These are phyloP conservation scores for Collichthys lucidus DNA, from an alignment of 2,113 vertebrate genomes.

Conservation along the genomic window DNA sequence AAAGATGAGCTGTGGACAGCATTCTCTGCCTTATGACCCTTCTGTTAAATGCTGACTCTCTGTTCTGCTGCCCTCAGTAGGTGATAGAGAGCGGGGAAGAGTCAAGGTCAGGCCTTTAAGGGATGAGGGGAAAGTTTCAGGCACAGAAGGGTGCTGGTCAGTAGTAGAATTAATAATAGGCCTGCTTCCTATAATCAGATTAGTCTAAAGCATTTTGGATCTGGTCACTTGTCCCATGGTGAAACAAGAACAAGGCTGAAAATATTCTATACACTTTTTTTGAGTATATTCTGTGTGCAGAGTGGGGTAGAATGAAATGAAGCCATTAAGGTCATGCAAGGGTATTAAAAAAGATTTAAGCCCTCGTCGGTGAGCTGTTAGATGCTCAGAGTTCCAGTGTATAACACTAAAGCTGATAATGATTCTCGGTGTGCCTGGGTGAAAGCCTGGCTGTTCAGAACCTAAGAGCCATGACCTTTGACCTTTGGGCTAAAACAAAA, in stretches of 20 bases:
- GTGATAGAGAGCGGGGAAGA: slow-evolving; percentile 13
- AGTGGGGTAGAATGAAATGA: slow-evolving; percentile 3
- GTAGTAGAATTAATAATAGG: background rate
- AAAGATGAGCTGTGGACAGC: slow-evolving; percentile 24
- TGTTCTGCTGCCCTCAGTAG: slow-evolving; percentile 18
- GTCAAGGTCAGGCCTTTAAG: slow-evolving; percentile 42
- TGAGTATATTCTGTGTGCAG: background rate
- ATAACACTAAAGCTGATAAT: slow-evolving; percentile 80
- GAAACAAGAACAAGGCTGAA: slow-evolving; percentile 34
- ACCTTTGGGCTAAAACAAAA: slow-evolving; percentile 89
- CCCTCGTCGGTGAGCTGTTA: slow-evolving; percentile 77
- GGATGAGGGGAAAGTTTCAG: slow-evolving; percentile 14
- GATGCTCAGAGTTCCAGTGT: slow-evolving; percentile 77
- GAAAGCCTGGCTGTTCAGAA: slow-evolving; percentile 86
- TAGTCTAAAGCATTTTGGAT: background rate
- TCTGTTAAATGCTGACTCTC: slow-evolving; percentile 38
- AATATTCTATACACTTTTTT: background rate
- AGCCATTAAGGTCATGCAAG: background rate
- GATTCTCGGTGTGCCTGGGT: slow-evolving; percentile 85
- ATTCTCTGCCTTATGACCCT: slow-evolving; percentile 15
- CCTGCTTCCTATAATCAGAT: background rate
- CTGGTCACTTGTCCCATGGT: background rate
- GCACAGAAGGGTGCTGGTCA: slow-evolving; percentile 6
- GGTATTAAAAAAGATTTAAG: background rate
- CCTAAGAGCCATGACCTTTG: slow-evolving; percentile 89